These are phyloP conservation scores for Drosophila lutescens DNA, from an alignment of 2,888 invertebrate genomes.

Conservation along the genomic window DNA sequence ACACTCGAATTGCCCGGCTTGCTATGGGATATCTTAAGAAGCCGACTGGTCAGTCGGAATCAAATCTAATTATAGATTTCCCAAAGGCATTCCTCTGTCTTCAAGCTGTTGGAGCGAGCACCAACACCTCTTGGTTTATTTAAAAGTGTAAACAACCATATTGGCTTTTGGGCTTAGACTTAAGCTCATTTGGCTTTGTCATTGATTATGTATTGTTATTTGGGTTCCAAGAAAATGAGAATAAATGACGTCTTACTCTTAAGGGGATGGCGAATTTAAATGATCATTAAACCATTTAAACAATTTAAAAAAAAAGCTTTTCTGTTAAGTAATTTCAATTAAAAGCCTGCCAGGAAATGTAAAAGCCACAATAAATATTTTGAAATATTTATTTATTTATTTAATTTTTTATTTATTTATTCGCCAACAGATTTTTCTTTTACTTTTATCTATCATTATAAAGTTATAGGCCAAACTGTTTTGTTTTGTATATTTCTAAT, in stretches of 20 bases:
- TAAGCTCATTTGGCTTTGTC: neutral
- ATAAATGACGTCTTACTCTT: neutral
- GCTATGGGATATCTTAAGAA: conserved; percentile 26
- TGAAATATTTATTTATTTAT: too few species aligned
- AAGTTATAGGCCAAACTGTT: too few species aligned
- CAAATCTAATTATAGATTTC: conserved; percentile 26
- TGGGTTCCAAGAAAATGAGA: neutral
- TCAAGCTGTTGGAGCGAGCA: neutral
- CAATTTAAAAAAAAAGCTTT: too few species aligned
- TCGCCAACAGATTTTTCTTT: too few species aligned
- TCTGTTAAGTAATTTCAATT: too few species aligned
- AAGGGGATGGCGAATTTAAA: neutral
- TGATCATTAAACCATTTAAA: neutral
- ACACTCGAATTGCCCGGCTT: conserved; percentile 31
- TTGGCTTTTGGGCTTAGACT: neutral
- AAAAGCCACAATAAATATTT: too few species aligned
- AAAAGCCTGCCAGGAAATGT: too few species aligned
- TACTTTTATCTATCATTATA: too few species aligned
- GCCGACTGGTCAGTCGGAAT: conserved; percentile 2
- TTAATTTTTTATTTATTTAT: too few species aligned
- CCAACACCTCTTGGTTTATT: conserved; percentile 1
- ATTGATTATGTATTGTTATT: neutral
- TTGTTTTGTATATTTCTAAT: too few species aligned
- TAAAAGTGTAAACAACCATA: neutral
- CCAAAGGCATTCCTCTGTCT: conserved; percentile 8